Base-by-base conservation (phyloP, 2,797 vertebrate genomes). In the Bucorvus abyssinicus region DNA sequence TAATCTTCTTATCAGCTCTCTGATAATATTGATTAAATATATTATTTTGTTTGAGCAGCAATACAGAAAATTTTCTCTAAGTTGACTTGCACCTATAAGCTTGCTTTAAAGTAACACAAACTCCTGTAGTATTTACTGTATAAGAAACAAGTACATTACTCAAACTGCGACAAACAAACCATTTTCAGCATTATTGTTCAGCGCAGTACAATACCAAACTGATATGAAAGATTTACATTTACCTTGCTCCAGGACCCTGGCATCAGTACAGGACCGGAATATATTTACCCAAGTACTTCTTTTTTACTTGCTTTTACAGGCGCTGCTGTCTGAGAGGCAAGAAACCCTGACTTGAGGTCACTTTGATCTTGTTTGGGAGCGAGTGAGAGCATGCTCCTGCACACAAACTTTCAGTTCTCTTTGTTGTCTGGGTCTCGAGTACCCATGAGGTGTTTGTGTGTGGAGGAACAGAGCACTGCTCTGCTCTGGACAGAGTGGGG, bases 381-480 rank as follows among this genome's bases (percentile, higher is more conserved):
- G 12, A 21, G 9, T 27, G 6, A 14, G 20, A 12, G 18, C 17
- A 8, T 3, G 8, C 42, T 76, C 17, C 30, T 45, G 20, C 15
- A 14, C 7, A 17, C 4, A n/a, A 53, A n/a, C 26, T 57, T 82
- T 24, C 57, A 34, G 12, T 38, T 53, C 22, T 63, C 27, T 45
- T 40, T 26, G 12, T 9, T 60, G 14, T 42, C 53, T 32, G 8
- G 10, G 13, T 68, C 34, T 74, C 34, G 34, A 68, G 22, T 29
- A 32, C 26, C 44, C 22, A 2, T 4, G 7, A n/a, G 10, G 12
- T 11, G 13, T 17, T 68, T 12, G 32, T 1, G 0, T 4, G 15
- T 3, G 22, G 56, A 70, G 26, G 38, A 65, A 12, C 1, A 22
- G 53, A 74, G 26, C 9, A 4, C 4, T 10, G 11, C 4, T 45